These are phyloP conservation scores for Torymus aiolomorphi DNA, from an alignment of 2,888 invertebrate genomes.

Conservation along the genomic window DNA sequence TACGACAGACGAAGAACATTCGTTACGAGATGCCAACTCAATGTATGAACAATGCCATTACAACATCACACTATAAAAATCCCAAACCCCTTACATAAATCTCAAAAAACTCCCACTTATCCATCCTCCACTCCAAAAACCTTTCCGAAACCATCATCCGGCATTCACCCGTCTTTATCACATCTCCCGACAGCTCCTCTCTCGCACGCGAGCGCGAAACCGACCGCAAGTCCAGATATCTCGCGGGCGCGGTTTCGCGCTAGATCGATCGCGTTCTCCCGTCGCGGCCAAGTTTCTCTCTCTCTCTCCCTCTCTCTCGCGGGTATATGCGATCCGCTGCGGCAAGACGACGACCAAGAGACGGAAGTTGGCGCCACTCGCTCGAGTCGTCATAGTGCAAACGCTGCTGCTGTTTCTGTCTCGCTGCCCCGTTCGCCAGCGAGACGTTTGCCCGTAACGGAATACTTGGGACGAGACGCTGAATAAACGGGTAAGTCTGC, in stretches of 20 bases:
- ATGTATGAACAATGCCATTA: no score
- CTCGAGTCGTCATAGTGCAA: slow-evolving; percentile 15
- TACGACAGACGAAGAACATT: no score
- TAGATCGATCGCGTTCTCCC: slow-evolving; percentile 35
- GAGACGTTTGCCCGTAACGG: slow-evolving; percentile 21
- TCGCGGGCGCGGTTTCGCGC: slow-evolving; percentile 33
- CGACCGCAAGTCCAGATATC: no score
- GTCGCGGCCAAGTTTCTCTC: slow-evolving; percentile 34
- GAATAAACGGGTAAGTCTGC: slow-evolving; percentile 21
- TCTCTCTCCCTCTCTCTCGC: background rate
- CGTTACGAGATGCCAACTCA: no score
- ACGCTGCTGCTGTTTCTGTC: background rate
- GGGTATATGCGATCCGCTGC: background rate
- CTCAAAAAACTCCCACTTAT: no score
- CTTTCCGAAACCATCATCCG: no score
- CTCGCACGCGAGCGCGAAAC: no score
- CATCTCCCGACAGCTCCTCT: no score
- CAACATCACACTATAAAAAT: no score
- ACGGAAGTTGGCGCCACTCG: slow-evolving; percentile 6
- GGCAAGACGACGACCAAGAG: slow-evolving; percentile 1
- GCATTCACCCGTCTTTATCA: no score
- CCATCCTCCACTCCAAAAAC: no score
- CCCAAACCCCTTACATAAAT: no score
- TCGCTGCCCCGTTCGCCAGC: background rate
- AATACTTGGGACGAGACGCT: slow-evolving; percentile 28